Percentiles rank a stretch among this genome's conserved stretches.
Evolutionary conservation across 2,797 vertebrate genomes (phyloP).

Genomic region (Coccyzus lansbergi): DNA sequence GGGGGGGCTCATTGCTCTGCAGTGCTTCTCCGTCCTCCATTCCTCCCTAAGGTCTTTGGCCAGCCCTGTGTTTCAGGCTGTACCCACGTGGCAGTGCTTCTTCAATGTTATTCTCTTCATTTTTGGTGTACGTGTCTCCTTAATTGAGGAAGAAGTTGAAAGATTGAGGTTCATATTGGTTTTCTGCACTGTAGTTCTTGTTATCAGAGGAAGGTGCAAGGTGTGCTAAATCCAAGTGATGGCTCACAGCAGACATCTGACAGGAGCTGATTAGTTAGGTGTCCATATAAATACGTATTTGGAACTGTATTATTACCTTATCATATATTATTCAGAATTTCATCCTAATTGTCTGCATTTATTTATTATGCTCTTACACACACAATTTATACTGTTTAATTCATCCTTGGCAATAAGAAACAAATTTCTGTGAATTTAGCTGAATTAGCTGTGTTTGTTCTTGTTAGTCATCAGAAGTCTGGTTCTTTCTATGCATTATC

Average conservation of each 20-base stretch:
- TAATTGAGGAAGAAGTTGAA: not conserved
- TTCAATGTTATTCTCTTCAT: not conserved
- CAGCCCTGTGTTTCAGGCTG: rapidly evolving
- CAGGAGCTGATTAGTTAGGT: not conserved
- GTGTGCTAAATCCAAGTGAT: not conserved
- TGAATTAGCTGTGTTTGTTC: conserved; percentile 30
- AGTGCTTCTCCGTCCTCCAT: not conserved
- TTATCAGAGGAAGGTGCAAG: not conserved
- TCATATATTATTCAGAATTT: not conserved
- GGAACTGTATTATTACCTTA: not conserved
- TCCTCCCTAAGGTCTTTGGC: not conserved
- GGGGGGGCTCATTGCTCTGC: not conserved
- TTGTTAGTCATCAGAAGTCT: conserved; percentile 40
- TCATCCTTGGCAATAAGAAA: conserved; percentile 8
- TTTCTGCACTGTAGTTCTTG: not conserved
- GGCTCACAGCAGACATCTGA: not conserved
- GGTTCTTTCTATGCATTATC: conserved; percentile 10
- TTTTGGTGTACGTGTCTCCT: not conserved
- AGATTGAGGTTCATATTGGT: not conserved
- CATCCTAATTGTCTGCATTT: not conserved
- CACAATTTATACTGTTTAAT: not conserved
- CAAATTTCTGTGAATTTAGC: conserved; percentile 31
- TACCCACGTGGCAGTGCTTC: not conserved
- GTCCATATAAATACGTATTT: not conserved
- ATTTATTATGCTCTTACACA: not conserved